Percentiles rank a stretch among this genome's conserved stretches.
phyloP scores from a whole-genome alignment of 2,797 vertebrate genomes.

The Sebastes miniatus region DNA sequence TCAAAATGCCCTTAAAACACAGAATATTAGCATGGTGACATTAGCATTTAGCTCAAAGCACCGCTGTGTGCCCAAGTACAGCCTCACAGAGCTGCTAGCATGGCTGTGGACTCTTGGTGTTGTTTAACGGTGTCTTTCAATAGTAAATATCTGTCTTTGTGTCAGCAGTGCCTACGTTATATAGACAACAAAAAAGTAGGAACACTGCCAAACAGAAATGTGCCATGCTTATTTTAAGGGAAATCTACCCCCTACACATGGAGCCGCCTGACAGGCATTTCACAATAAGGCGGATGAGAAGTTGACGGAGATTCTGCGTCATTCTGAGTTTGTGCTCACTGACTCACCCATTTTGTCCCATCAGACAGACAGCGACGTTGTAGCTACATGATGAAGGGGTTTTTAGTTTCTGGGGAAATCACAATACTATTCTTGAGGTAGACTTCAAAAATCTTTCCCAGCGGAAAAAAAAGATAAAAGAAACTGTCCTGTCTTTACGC shows the following conservation, averaged over 20 bases:
- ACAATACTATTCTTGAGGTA: conserved; percentile 27
- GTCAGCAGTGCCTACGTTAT: background rate
- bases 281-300: conserved; percentile 24
- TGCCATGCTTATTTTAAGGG: conserved; percentile 18
- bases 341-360: conserved; percentile 63
- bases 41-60: background rate
- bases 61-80: background rate
- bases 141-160: background rate
- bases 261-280: conserved; percentile 23
- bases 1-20: background rate
- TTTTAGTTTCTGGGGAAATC: conserved; percentile 55
- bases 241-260: background rate
- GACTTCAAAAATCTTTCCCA: conserved; percentile 38
- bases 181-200: background rate
- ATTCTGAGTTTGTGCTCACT: conserved; percentile 49
- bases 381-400: conserved; percentile 43
- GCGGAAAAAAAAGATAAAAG: conserved; percentile 27
- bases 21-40: background rate
- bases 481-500: conserved; percentile 2
- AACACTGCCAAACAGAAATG: background rate
- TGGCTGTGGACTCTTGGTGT: background rate
- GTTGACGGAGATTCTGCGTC: conserved; percentile 41
- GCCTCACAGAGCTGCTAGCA: background rate
- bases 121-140: background rate
- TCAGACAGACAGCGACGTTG: conserved; percentile 43